Base-by-base conservation (phyloP, 2,888 invertebrate genomes). In the Limnephilus marmoratus region DNA sequence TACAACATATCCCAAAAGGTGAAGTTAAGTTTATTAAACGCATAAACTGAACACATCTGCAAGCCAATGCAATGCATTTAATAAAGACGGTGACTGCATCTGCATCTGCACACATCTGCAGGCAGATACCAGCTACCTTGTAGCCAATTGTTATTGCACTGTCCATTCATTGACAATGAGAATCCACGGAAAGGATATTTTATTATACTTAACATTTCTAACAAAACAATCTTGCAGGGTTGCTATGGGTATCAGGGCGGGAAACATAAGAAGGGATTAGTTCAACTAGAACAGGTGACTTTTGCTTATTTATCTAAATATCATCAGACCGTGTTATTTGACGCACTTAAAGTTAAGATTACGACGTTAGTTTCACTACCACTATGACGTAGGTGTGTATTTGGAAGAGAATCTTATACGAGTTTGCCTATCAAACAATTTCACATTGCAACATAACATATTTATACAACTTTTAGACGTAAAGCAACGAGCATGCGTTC, bases 151-250 rank as follows among this genome's bases (percentile, higher is more conserved):
- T 83, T 83, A 83, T 37, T 83, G 37, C 83, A 83, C 83, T 83
- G 83, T 41, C 83, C 18, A 34, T 83, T 45, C 1, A 45, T 45
- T 83, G 83, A 83, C 83, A 83, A 83, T 37, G 83, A 83, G 18
- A 83, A 83, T 83, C 83, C 83, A 83, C 34, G 37, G 24, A 34
- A 37, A 37, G 83, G 83, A 83, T 83, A 18, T 15, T 4, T 34
- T 83, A 83, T 83, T 83, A 83, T 83, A 83, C 37, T 83, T 83
- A 83, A 83, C 34, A 83, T 83, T 37, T 83, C 45, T 86, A 86
- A 45, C 86, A 86, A 86, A 41, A 86, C 86, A 86, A 86, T 86
- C 86, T 86, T 86, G 86, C 86, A 45, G 86, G 86, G 83, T 83
- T 83, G 18, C 83, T 83, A 83, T 68, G 9, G 68, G 68, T 68